A percentile compares a stretch with the other conserved stretches of the same genome.
Evolutionary conservation across 2,888 invertebrate genomes (phyloP).

Genomic region (Heliconius cydno): DNA sequence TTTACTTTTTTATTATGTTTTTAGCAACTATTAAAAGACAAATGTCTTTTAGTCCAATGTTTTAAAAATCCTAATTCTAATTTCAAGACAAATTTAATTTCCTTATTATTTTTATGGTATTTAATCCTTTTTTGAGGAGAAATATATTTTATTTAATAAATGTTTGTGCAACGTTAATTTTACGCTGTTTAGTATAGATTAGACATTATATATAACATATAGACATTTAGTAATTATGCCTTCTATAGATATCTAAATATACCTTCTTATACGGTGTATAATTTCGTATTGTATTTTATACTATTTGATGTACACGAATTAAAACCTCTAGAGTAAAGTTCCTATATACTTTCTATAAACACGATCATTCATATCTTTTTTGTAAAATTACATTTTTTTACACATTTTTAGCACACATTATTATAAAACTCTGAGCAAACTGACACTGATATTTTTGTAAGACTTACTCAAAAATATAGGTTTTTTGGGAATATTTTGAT

Average conservation of each 20-base stretch:
- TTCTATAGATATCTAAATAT: conserved; percentile 20
- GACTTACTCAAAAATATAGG: neutral
- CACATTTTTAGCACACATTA: neutral
- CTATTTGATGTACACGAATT: conserved; percentile 19
- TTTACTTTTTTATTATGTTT: neutral
- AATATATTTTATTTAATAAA: neutral
- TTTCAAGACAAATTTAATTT: neutral
- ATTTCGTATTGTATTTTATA: conserved; percentile 28
- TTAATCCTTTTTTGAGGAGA: conserved; percentile 6
- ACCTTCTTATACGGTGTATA: conserved; percentile 16
- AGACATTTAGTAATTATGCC: neutral
- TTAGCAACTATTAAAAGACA: neutral
- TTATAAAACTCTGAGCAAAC: neutral
- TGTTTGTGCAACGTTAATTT: neutral
- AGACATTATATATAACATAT: neutral
- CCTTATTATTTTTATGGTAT: neutral
- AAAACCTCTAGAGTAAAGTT: conserved; percentile 25
- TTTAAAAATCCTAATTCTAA: neutral
- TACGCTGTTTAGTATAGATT: neutral
- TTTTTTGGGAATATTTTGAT: neutral
- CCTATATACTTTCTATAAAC: conserved; percentile 28
- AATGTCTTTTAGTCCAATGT: neutral
- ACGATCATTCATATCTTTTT: neutral
- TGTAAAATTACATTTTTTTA: neutral
- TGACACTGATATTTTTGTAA: conserved; percentile 16